Evolutionary conservation across 2,113 vertebrate genomes (phyloP).

Genomic region (Notarius quadriscutis): DNA sequence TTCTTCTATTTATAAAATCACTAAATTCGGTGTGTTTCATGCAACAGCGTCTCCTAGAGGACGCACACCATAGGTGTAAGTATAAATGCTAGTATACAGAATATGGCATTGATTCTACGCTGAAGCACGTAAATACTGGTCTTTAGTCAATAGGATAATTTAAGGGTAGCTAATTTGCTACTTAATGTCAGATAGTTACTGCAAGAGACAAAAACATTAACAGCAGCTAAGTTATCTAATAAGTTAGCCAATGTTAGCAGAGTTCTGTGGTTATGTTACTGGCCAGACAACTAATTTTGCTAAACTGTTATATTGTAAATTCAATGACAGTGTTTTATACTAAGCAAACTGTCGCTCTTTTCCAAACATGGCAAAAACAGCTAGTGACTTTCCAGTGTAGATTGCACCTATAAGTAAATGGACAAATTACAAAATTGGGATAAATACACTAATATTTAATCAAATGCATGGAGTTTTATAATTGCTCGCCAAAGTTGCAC

Average conservation of each 20-base stretch:
- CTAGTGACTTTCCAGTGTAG: background rate
- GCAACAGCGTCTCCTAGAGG: no score
- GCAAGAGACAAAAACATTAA: background rate
- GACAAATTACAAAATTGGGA: background rate
- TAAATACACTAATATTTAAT: background rate
- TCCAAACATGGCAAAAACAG: no score
- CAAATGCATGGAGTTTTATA: background rate
- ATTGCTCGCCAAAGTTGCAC: background rate
- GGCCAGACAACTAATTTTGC: background rate
- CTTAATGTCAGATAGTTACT: background rate
- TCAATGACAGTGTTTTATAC: background rate
- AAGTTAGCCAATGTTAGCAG: background rate
- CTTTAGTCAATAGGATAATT: background rate
- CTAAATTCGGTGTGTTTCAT: no score
- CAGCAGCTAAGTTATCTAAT: background rate
- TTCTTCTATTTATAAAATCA: no score
- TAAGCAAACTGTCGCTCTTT: background rate
- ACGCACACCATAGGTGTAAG: no score
- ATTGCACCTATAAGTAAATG: background rate
- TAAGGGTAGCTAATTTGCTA: background rate
- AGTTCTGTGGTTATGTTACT: background rate
- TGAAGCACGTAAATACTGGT: no score
- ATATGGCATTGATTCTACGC: no score
- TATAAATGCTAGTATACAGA: no score
- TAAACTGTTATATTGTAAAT: background rate